Evolutionary conservation across 2,888 invertebrate species (phyloP).

Genomic region (Salticus scenicus): DNA sequence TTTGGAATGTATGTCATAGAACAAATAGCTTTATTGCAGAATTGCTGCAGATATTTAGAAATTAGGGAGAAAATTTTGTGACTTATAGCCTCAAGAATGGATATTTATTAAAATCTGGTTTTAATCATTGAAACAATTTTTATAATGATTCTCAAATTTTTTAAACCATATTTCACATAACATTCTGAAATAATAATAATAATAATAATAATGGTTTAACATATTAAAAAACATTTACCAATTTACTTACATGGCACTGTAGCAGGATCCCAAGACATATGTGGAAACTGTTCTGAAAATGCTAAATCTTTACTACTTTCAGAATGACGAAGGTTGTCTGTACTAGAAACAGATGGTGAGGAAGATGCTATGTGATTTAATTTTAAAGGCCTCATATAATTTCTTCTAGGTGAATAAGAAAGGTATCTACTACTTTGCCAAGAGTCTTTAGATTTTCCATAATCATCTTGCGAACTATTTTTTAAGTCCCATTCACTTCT

Average conservation of each 20-base stretch:
- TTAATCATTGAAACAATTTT: too few relatives aligned
- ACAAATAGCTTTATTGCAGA: too few relatives aligned
- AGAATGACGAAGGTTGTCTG: slow-evolving; percentile 4
- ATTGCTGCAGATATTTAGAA: too few relatives aligned
- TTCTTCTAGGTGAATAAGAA: slow-evolving; percentile 53
- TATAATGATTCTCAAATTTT: too few relatives aligned
- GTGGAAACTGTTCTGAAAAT: slow-evolving; percentile 35
- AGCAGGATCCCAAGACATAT: slow-evolving; percentile 76
- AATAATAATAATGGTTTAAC: too few relatives aligned
- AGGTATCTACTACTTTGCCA: slow-evolving; percentile 55
- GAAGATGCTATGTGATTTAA: slow-evolving; percentile 27
- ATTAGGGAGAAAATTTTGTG: too few relatives aligned
- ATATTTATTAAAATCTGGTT: too few relatives aligned
- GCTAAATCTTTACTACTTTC: slow-evolving; percentile 29
- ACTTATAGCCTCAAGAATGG: too few relatives aligned
- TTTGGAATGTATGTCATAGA: too few relatives aligned
- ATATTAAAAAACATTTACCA: too few relatives aligned
- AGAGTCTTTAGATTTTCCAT: slow-evolving; percentile 33
- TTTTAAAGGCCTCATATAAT: slow-evolving; percentile 46
- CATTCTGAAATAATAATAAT: slow-evolving; percentile 18
- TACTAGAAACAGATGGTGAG: slow-evolving; percentile 18
- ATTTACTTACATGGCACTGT: slow-evolving; percentile 79
- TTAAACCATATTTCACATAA: background rate
- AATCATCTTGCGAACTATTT: slow-evolving; percentile 39
- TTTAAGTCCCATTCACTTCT: slow-evolving; percentile 65